A percentile compares a stretch with the other conserved stretches of the same genome.
Evolutionary conservation across 92 coral and sea anemone species (phyloP).

Genomic region (Plumapathes pennacea): DNA sequence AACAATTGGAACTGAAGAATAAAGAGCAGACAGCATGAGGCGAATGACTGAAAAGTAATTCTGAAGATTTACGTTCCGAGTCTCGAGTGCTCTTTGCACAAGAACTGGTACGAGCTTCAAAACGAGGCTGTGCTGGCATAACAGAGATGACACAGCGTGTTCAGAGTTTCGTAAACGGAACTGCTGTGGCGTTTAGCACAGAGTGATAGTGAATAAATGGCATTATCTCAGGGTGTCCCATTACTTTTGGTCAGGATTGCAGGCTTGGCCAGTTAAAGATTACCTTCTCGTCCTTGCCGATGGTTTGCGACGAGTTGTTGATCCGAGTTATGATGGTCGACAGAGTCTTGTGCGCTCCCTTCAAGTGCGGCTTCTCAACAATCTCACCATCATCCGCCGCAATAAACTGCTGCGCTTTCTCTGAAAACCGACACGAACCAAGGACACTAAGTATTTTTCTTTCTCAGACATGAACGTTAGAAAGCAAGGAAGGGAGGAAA

Average conservation of each 20-base stretch:
- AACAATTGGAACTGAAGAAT: constrained; percentile 83
- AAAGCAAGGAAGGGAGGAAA: neutral
- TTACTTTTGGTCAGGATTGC: neutral
- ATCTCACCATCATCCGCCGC: constrained; percentile 81
- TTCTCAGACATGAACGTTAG: neutral
- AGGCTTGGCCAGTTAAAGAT: neutral
- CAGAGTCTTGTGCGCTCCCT: constrained; percentile 68
- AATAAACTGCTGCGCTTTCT: constrained; percentile 85
- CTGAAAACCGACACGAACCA: constrained; percentile 21
- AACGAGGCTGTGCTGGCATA: too few relatives aligned
- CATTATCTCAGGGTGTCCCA: too few relatives aligned
- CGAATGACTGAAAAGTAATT: too few relatives aligned
- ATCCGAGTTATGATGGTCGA: constrained; percentile 86
- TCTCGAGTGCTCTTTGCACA: too few relatives aligned
- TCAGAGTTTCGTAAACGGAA: too few relatives aligned
- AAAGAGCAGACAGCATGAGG: too few relatives aligned
- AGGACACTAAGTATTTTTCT: neutral
- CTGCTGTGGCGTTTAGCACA: too few relatives aligned
- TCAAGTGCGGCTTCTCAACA: constrained; percentile 45
- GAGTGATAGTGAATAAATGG: too few relatives aligned
- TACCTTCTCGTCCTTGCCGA: constrained; percentile 99
- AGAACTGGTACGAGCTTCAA: too few relatives aligned
- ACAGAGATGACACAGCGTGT: too few relatives aligned
- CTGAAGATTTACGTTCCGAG: too few relatives aligned
- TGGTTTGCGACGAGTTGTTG: constrained; percentile 93